A percentile compares a stretch with the other conserved stretches of the same genome.
Conservation (phyloP, 64 coral and sea anemone species). For the Platygyra sinensis region DNA sequence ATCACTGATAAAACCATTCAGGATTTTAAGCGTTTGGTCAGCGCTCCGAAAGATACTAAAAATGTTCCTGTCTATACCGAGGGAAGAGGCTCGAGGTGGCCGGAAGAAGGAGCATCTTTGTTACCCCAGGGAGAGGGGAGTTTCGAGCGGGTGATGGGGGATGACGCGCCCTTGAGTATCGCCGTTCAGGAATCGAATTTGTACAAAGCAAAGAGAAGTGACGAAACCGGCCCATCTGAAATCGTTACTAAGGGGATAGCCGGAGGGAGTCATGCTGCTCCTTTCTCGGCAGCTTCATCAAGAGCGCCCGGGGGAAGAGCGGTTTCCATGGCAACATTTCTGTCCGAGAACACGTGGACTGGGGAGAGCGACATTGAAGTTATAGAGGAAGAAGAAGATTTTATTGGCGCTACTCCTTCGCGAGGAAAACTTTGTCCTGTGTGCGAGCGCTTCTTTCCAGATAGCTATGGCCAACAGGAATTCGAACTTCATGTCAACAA, state of each 20-base stretch:
- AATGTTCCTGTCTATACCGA: not conserved
- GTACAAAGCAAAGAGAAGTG: not conserved
- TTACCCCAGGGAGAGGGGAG: not conserved
- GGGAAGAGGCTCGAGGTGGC: not conserved
- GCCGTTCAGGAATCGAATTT: constrained; percentile 21
- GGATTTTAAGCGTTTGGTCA: not conserved
- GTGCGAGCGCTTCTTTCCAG: constrained; percentile 26
- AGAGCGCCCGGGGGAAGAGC: not conserved
- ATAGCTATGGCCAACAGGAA: not conserved
- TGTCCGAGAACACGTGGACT: not conserved
- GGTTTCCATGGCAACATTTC: not conserved
- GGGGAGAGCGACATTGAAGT: constrained; percentile 38
- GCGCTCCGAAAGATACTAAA: not conserved
- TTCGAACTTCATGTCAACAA: constrained; percentile 41
- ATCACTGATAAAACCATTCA: not conserved
- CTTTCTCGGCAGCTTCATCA: not conserved
- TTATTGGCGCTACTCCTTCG: not conserved
- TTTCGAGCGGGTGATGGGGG: not conserved
- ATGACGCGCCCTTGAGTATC: constrained; percentile 10
- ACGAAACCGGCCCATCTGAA: not conserved
- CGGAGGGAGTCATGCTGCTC: not conserved
- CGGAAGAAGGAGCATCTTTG: not conserved
- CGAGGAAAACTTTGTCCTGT: constrained; percentile 38
- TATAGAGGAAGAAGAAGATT: constrained; percentile 28
- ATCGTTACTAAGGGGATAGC: not conserved